phyloP scores from a whole-genome alignment of 2,113 vertebrate species.

The Parotia lawesii region DNA sequence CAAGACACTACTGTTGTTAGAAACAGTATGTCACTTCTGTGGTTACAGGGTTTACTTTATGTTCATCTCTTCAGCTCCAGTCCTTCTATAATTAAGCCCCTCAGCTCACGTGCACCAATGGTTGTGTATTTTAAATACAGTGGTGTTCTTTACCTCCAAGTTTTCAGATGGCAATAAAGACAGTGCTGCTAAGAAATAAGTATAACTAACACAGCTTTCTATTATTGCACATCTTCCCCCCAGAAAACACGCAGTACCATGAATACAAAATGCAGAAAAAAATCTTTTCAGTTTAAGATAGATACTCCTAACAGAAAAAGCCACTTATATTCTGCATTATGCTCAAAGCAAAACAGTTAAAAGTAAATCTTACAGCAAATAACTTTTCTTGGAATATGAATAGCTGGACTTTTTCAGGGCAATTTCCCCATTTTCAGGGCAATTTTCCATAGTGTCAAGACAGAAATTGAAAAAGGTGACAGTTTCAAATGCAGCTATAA shows the following conservation, averaged over 20 bases:
- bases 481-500: not conserved
- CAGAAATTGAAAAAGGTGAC: not conserved
- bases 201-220: not conserved
- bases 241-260: not conserved
- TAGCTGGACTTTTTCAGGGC: not conserved
- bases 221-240: not conserved
- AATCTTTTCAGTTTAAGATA: not conserved
- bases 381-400: not conserved
- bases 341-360: not conserved
- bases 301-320: not conserved
- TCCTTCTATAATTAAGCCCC: not conserved
- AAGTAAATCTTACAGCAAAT: not conserved
- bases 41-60: not conserved
- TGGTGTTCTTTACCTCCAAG: not conserved
- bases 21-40: not conserved
- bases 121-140: not conserved
- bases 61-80: not conserved
- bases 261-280: not conserved
- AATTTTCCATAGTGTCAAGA: not conserved
- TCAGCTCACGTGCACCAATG: not conserved
- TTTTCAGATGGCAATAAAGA: not conserved
- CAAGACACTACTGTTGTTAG: not conserved
- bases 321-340: not conserved
- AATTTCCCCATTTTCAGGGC: not conserved
- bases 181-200: not conserved